Evolutionary conservation across 2,888 invertebrate genomes (phyloP), one percentile per base, ranked within the genome.

Genomic region (Drosophila yooni): DNA sequence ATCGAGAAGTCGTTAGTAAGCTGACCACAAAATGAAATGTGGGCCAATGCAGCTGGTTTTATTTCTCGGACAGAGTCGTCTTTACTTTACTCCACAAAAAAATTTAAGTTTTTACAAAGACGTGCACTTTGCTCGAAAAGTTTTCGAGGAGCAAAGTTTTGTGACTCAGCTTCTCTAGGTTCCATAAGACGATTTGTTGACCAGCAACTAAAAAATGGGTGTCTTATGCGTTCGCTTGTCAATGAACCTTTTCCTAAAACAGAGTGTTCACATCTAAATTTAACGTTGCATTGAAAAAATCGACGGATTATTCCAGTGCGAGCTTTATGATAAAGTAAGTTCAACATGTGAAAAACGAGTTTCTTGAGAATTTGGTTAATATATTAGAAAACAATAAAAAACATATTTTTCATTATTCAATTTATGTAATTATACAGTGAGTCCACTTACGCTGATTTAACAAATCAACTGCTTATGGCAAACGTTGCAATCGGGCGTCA

Each of bases 1-100:
- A 89, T 89, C 82, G 84, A 82, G 87, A 84, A 89, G 82, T 84
- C 85, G 82, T 76, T 89, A 84, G 89, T 87, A 84, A 89, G 89
- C 89, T 87, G 84, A 87, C 84, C 83, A 67, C 87, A 86, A 68
- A 75, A 72, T 64, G 64, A 76, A 66, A 77, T 71, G 60, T 70
- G 64, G 70, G 21, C 62, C 36, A 62, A 25, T 51, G 72, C 40
- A 67, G 40, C 5, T 2, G 38, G 56, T 71, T 69, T 85, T 79
- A 69, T 68, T 63, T 65, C 68, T 73, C 46, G 68, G 64, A 71
- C 69, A 64, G 67, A 74, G 64, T 67, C 60, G 68, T 80, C 79
- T 65, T 79, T 59, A 64, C 79, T 65, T 79, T 61, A 64, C 40
- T 50, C 58, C 68, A 31, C 13, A 25, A 51, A 51, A 52, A 75